Evolutionary conservation across 2,888 invertebrate genomes (phyloP), one percentile per base, ranked within the genome.

Genomic region (Synanthedon myopaeformis): DNA sequence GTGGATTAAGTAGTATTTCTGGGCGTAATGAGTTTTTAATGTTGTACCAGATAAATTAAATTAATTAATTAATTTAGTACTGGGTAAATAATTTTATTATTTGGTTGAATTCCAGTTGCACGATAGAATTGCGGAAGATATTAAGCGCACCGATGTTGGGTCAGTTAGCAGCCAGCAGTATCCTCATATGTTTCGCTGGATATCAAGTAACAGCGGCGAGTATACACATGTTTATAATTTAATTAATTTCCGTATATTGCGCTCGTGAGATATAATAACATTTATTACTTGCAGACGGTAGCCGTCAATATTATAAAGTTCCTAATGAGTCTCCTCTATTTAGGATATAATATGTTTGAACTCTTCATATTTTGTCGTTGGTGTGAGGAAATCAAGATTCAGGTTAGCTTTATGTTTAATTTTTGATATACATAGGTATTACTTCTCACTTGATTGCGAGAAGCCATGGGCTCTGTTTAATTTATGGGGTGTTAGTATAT

Each of bases 361-460:
- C 69, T 84, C 13, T 85, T 74, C 58, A 68, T 82, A 17, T 72
- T 83, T 35, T 86, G 85, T 55, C 74, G 75, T 23, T 85, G 85
- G 82, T 79, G 82, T 52, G 80, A 85, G 53, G 83, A 85, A 61
- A 72, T 86, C 12, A 79, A 74, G 50, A 69, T 70, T 42, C 75
- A 79, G 80, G 85, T 86, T 53, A 55, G 56, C 23, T 17, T 49
- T 12, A 5, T 49, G 12, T 49, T 12, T 17, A 17, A 49, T 5
- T 11, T 49, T 49, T 10, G 4, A 23, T 23, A 23, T 23, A 19
- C 19, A 3, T 23, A 23, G 23, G 5, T 23, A 17, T 17, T 17
- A 23, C 23, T 1, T 23, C 23, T 23, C 5, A 23, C 23, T 23
- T 23, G 23, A 23, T 23, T 23, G 1, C 23, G 23, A 23, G 23